phyloP scores from a whole-genome alignment of 2,797 vertebrate species.

The Threskiornis aethiopicus region DNA sequence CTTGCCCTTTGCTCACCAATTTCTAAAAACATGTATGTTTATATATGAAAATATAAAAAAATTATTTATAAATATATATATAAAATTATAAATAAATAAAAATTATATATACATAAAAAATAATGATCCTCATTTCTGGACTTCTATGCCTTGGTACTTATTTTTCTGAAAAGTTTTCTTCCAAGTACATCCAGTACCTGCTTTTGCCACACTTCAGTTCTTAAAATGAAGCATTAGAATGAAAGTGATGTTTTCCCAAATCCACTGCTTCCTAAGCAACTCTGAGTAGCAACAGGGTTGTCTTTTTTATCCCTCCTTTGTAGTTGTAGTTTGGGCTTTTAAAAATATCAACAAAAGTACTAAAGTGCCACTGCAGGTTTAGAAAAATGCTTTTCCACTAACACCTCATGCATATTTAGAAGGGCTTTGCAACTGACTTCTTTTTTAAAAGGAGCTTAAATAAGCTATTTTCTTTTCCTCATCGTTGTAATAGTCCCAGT shows the following conservation, averaged over 20 bases:
- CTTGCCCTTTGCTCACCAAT: neutral
- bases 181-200: neutral
- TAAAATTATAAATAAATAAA: neutral
- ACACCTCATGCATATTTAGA: neutral
- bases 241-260: neutral
- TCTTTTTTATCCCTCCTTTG: neutral
- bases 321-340: neutral
- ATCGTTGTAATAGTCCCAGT: neutral
- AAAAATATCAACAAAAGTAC: neutral
- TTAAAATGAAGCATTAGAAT: neutral
- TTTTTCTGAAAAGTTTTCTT: neutral
- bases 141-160: neutral
- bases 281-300: neutral
- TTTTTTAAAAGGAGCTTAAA: neutral
- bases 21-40: neutral
- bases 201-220: neutral
- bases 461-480: neutral
- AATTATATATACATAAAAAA: neutral
- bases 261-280: neutral
- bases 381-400: slow-evolving; percentile 6
- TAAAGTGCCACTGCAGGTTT: neutral
- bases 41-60: neutral
- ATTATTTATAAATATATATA: neutral
- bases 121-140: neutral
- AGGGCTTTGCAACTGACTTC: neutral